A percentile compares a stretch with the other conserved stretches of the same genome.
These are phyloP conservation scores for Danio tinwini DNA, from an alignment of 2,797 vertebrate genomes.

Conservation along the genomic window DNA sequence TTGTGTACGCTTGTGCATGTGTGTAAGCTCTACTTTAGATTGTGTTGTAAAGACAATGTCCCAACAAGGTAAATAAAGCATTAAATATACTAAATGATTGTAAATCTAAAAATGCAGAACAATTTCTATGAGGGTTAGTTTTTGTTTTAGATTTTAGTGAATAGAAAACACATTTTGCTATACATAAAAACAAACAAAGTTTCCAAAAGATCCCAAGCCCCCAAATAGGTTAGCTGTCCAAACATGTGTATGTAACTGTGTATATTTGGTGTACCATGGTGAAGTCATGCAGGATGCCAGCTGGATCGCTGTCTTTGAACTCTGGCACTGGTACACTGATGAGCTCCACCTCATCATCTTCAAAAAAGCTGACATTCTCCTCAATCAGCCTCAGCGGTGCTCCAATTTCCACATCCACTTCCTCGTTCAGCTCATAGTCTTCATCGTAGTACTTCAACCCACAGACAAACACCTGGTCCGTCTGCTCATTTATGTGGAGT, in stretches of 20 bases:
- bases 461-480: constrained; percentile 70
- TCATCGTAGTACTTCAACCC: constrained; percentile 81
- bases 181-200: too few relatives aligned
- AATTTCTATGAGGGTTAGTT: too few relatives aligned
- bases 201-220: too few relatives aligned
- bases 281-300: constrained; percentile 96
- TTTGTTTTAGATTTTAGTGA: too few relatives aligned
- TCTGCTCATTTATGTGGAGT: constrained; percentile 47
- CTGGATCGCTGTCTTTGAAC: constrained; percentile 91
- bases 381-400: constrained; percentile 80
- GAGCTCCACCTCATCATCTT: constrained; percentile 88
- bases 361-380: constrained; percentile 86
- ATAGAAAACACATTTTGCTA: too few relatives aligned
- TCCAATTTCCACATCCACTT: constrained; percentile 58
- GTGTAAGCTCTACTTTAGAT: too few relatives aligned
- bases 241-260: not conserved
- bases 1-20: too few relatives aligned
- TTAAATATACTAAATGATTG: too few relatives aligned
- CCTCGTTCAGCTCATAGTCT: constrained; percentile 76
- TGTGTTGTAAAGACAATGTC: too few relatives aligned
- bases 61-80: too few relatives aligned
- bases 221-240: too few relatives aligned
- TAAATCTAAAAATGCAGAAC: too few relatives aligned
- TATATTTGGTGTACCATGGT: constrained; percentile 81
- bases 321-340: constrained; percentile 94